These are phyloP conservation scores for Megathymus violae DNA, from an alignment of 1,140 invertebrate species.

Conservation along the genomic window DNA sequence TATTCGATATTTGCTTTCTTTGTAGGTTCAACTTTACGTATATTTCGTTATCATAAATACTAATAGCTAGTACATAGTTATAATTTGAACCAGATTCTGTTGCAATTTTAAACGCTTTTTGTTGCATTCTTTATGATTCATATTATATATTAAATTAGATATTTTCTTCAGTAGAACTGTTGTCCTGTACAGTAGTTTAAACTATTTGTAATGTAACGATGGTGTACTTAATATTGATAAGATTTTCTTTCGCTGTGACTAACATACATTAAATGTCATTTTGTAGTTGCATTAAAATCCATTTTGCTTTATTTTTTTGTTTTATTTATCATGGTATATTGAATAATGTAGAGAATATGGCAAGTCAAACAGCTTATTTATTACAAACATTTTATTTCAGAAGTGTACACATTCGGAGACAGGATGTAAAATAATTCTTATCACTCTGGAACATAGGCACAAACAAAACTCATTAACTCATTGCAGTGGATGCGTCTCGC, in stretches of 20 bases:
- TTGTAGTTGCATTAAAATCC: constrained; percentile 40
- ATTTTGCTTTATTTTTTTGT: constrained; percentile 38
- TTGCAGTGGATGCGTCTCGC: too few relatives aligned
- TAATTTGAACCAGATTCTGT: too few relatives aligned
- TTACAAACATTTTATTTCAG: constrained; percentile 53
- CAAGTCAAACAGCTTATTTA: constrained; percentile 36
- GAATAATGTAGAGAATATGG: too few relatives aligned
- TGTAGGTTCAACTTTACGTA: too few relatives aligned
- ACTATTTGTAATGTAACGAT: not conserved
- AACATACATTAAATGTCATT: constrained; percentile 31
- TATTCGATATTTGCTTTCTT: constrained; percentile 34
- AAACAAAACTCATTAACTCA: constrained; percentile 1
- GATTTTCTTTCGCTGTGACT: constrained; percentile 38
- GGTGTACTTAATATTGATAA: constrained; percentile 34
- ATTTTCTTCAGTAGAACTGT: too few relatives aligned
- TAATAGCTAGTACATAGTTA: too few relatives aligned
- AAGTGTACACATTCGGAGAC: constrained; percentile 56
- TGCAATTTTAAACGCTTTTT: constrained; percentile 28
- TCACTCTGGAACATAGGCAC: too few relatives aligned
- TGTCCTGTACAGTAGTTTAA: not conserved
- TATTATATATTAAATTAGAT: too few relatives aligned
- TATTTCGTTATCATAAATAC: too few relatives aligned
- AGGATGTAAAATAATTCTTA: constrained; percentile 42
- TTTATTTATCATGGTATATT: constrained; percentile 46
- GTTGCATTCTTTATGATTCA: constrained; percentile 38